Base-by-base conservation (phyloP, 2,797 vertebrate genomes). In the Syngnathus acus region DNA sequence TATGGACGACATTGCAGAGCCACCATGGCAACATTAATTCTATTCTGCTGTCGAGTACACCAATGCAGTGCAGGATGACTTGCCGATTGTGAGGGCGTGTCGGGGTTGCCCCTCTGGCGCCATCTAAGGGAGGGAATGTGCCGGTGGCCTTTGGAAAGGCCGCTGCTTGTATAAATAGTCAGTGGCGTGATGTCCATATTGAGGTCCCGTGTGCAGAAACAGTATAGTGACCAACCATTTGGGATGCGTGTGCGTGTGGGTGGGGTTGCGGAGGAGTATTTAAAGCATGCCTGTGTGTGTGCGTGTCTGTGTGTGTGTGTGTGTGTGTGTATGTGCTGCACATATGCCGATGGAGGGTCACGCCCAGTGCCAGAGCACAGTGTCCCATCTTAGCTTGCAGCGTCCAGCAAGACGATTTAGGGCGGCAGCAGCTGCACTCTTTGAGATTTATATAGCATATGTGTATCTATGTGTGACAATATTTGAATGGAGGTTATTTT, bases 71-170 rank as follows among this genome's bases (percentile, higher is more conserved):
- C 39, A 43, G 60, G 60, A 62, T 62, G 60, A 62, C 47, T 68
- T 66, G 71, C 43, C 66, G 45, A 59, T 69, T 79, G 39, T 76
- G 87, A 88, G 88, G 91, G 89, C 76, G 90, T 91, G 88, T 83
- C 88, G 1, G 5, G 65, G 67, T 48, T 40, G 72, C 72, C 72
- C 59, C 73, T 72, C 62, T 88, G 81, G 86, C 80, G 89, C 91
- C 91, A 92, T 90, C 92, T 92, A 91, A 82, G 86, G 92, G 71
- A 87, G 82, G 85, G 85, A 90, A 91, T 88, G 88, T 75, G 80
- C 51, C 70, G 19, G 40, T 82, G 81, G 74, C 54, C 68, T 64
- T 73, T 73, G 84, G 82, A 89, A 86, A 84, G 84, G 84, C 80
- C 76, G 80, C 68, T 3, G n/a, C 0, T 82, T 83, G 88, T 91